Base-by-base conservation (phyloP, 2,113 vertebrate genomes). In the Loxodonta africana region DNA sequence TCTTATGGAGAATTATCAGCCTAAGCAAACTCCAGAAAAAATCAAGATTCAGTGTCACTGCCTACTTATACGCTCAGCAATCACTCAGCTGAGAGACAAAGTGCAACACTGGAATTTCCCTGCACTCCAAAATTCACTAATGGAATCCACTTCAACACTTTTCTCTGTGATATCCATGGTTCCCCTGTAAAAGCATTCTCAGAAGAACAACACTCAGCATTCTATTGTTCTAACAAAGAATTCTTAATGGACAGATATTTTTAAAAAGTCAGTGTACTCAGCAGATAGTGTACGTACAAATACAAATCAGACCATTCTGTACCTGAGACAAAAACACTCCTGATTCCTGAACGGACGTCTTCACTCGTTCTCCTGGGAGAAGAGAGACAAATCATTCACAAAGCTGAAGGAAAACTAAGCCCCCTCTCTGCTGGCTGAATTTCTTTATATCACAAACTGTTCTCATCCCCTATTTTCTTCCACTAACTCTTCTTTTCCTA, bases 301-400 rank as follows among this genome's bases (percentile, higher is more conserved):
- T 28, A 86, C 57, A 87, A 84, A 62, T 82, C 63, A 95, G 82
- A 74, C 71, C 6, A 76, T 95, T 84, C 92, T 0, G 2, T 98
- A 99, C 99, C 98, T 96, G 96, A 80, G 82, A 28, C 37, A 94
- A 76, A 48, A 67, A 91, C 73, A 86, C 26, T 97, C 92, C 98
- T 0, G 98, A 98, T 96, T 99, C 99, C 88, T 98, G 98, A 96
- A 99, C 67, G 41, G 99, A 97, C 53, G 95, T 76, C 51, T 87
- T 98, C 95, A 98, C 65, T 17, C 95, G 93, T 87, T 96, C 97
- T 96, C 78, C 98, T 98, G 95, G 14, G 12, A 62, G 30, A 26
- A 1, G 65, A 94, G 65, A 95, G n/a, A 94, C 30, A 82, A 89
- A 90, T 53, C 23, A 30, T 37, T 96, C 44, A 95, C 41, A 82